Evolutionary conservation across 2,113 vertebrate species (phyloP).

Genomic region (Struthio camelus): DNA sequence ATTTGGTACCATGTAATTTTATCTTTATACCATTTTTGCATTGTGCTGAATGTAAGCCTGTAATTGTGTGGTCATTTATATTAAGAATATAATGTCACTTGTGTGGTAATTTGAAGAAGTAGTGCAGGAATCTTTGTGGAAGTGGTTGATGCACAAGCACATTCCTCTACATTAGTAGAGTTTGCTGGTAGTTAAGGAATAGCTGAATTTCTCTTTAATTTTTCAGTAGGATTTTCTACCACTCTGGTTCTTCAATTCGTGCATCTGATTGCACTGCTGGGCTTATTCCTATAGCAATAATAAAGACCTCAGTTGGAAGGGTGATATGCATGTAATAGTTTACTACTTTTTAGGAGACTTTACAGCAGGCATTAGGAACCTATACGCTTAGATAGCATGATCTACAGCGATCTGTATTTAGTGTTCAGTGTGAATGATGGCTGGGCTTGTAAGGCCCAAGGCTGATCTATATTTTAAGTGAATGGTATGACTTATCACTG

Average conservation of each 20-base stretch:
- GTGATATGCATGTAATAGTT: neutral
- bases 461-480: conserved; percentile 55
- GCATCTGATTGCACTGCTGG: neutral
- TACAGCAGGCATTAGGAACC: neutral
- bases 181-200: neutral
- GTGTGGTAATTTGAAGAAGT: neutral
- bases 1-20: neutral
- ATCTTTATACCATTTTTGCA: neutral
- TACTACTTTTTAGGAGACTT: neutral
- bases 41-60: neutral
- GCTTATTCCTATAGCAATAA: neutral
- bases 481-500: conserved; percentile 43
- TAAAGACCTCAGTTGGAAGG: neutral
- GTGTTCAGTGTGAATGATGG: conserved; percentile 20
- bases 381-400: neutral
- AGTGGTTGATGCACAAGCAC: neutral
- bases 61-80: neutral
- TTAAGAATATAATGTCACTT: rapidly evolving
- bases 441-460: conserved; percentile 20
- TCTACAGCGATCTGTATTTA: conserved; percentile 13
- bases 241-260: neutral
- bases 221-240: neutral
- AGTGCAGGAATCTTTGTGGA: neutral
- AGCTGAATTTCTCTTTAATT: neutral
- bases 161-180: rapidly evolving